Conservation (phyloP, 2,888 invertebrate species). For the Erebia aethiops region DNA sequence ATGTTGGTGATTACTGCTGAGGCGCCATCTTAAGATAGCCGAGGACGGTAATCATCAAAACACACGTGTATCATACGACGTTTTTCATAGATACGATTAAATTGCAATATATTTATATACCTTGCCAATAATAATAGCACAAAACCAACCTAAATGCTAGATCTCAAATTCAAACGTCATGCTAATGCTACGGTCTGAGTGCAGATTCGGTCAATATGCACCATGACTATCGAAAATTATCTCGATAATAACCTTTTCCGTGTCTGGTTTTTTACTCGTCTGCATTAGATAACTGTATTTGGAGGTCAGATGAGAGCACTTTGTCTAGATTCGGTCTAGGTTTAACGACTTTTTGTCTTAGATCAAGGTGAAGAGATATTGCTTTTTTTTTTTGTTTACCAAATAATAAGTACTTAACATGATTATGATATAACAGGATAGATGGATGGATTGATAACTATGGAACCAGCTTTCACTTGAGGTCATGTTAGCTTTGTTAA, state of each 20-base stretch:
- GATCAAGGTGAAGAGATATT: constrained; percentile 9
- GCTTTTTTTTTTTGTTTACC: neutral
- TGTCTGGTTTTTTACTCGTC: constrained; percentile 59
- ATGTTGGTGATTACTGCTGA: too few species aligned
- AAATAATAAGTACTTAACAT: neutral
- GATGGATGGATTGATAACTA: too few species aligned
- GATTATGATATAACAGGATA: too few species aligned
- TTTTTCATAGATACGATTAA: too few species aligned
- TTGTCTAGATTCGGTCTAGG: constrained; percentile 38
- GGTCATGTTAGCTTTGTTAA: too few species aligned
- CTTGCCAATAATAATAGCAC: too few species aligned
- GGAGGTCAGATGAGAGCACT: constrained; percentile 37
- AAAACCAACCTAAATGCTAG: neutral
- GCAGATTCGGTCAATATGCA: constrained; percentile 43
- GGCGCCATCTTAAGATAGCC: too few species aligned
- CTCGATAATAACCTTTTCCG: constrained; percentile 50
- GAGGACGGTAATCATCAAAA: too few species aligned
- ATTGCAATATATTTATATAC: too few species aligned
- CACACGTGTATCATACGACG: too few species aligned
- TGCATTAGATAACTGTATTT: constrained; percentile 45
- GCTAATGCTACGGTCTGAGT: constrained; percentile 1
- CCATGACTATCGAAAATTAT: constrained; percentile 44
- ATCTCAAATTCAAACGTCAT: constrained; percentile 2
- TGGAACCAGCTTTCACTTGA: too few species aligned
- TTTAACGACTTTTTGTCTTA: constrained; percentile 5